phyloP scores from a whole-genome alignment of 2,888 invertebrate species.

The Amaurobius ferox region DNA sequence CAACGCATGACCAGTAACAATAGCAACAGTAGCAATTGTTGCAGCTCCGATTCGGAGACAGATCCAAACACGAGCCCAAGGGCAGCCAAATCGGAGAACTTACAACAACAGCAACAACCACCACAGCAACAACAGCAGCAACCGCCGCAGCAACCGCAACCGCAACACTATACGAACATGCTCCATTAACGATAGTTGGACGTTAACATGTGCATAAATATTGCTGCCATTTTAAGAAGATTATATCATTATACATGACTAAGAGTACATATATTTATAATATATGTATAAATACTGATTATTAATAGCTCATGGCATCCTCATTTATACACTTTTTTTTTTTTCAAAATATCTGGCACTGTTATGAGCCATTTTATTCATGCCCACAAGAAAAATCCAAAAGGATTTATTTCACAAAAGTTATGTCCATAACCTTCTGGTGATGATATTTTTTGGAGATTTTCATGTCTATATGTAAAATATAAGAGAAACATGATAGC shows the following conservation, averaged over 20 bases:
- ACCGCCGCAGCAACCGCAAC: conserved; percentile 32
- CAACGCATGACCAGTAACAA: conserved; percentile 37
- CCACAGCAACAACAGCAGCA: conserved; percentile 45
- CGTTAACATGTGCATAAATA: conserved; percentile 31
- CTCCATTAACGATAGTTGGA: conserved; percentile 65
- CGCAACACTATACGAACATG: conserved; percentile 66
- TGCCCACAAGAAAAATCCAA: background rate
- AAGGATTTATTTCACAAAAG: conserved; percentile 12
- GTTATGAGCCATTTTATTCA: conserved; percentile 32
- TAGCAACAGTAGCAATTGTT: conserved; percentile 67
- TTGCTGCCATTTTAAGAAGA: conserved; percentile 65
- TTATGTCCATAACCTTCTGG: conserved; percentile 29
- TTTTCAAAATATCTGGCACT: conserved; percentile 34
- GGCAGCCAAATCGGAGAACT: conserved; percentile 31
- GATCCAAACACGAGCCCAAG: conserved; percentile 43
- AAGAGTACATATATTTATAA: conserved; percentile 62
- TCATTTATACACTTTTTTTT: conserved; percentile 47
- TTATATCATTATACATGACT: conserved; percentile 13
- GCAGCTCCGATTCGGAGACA: conserved; percentile 64
- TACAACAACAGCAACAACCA: conserved; percentile 36
- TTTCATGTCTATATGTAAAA: no score
- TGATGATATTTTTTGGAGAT: conserved; percentile 55
- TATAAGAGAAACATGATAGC: background rate
- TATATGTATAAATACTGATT: conserved; percentile 48
- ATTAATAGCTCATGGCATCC: conserved; percentile 53